phyloP scores from a whole-genome alignment of 2,888 invertebrate species.

The Poecilus cupreus region DNA sequence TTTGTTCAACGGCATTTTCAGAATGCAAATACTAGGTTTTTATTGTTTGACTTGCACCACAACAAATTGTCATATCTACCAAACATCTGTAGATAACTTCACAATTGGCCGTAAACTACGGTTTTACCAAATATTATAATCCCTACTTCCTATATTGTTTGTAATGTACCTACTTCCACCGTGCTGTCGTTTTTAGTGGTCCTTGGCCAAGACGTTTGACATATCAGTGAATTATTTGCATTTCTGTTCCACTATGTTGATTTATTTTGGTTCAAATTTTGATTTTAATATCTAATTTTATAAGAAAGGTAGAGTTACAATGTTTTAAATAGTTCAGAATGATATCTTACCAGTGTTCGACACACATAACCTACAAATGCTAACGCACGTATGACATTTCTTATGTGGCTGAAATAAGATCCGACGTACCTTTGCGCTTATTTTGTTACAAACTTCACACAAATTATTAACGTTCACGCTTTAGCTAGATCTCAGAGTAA shows the following conservation, averaged over 20 bases:
- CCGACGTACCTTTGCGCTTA: too few species aligned
- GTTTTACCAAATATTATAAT: too few species aligned
- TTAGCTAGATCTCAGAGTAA: too few species aligned
- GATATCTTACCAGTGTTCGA: not conserved
- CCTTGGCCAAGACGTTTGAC: not conserved
- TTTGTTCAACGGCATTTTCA: too few species aligned
- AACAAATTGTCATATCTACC: too few species aligned
- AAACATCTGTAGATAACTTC: too few species aligned
- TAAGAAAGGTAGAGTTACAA: not conserved
- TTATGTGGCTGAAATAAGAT: not conserved
- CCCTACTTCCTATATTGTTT: too few species aligned
- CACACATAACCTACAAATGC: not conserved
- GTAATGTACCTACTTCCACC: not conserved
- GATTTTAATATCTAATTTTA: not conserved
- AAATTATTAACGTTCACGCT: too few species aligned
- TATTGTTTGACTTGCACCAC: too few species aligned
- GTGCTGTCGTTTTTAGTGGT: constrained; percentile 1
- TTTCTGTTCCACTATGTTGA: not conserved
- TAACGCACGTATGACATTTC: not conserved
- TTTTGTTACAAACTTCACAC: too few species aligned
- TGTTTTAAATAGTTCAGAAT: not conserved
- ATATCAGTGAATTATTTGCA: not conserved
- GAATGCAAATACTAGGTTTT: too few species aligned
- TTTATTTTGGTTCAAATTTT: constrained; percentile 13
- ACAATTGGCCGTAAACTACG: too few species aligned